Conservation (phyloP, 2,113 vertebrate species). For the Megatriorchis doriae region DNA sequence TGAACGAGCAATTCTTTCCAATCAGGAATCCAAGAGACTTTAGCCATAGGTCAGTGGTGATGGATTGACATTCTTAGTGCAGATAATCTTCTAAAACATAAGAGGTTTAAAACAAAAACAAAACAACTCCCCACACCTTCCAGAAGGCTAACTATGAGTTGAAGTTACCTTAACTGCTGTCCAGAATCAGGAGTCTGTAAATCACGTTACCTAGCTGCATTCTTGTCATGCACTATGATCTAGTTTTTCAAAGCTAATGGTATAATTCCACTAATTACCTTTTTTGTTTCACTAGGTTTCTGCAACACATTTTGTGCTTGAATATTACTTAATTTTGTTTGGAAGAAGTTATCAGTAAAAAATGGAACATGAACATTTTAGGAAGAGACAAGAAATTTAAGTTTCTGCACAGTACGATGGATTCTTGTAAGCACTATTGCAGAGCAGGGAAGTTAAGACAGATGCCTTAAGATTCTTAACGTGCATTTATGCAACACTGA, state of each 20-base stretch:
- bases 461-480: slow-evolving; percentile 77
- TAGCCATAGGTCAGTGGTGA: background rate
- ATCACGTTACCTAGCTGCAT: background rate
- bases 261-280: background rate
- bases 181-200: background rate
- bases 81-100: background rate
- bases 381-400: slow-evolving; percentile 65
- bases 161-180: background rate
- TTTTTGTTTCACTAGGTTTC: slow-evolving; percentile 64
- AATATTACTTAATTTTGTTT: slow-evolving; percentile 69
- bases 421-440: slow-evolving; percentile 62
- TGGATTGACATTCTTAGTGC: background rate
- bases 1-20: background rate
- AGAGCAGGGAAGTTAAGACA: slow-evolving; percentile 66
- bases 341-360: slow-evolving; percentile 62
- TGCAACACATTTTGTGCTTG: slow-evolving; percentile 71
- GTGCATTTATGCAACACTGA: slow-evolving; percentile 70
- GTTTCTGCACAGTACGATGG: slow-evolving; percentile 57
- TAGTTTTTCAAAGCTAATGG: background rate
- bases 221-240: background rate
- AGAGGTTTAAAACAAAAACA: background rate
- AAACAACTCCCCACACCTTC: background rate
- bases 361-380: slow-evolving; percentile 53
- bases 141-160: background rate
- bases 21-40: background rate